Evolutionary conservation across 2,113 vertebrate species (phyloP).

Genomic region (Pogona vitticeps): DNA sequence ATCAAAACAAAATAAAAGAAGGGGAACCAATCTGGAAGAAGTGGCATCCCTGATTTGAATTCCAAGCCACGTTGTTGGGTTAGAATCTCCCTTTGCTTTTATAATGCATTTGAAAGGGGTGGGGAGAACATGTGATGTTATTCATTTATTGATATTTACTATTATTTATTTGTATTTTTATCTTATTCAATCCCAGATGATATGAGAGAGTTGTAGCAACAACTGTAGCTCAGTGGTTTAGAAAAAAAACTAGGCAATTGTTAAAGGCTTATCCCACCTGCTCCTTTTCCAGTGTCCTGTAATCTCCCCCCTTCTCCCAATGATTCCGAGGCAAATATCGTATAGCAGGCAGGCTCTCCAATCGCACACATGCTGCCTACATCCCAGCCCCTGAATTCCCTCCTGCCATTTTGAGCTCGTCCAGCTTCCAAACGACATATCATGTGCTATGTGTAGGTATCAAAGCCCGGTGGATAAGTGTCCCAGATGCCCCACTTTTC

Average conservation of each 20-base stretch:
- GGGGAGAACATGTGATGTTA: background rate
- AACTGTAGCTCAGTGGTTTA: background rate
- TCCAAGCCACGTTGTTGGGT: background rate
- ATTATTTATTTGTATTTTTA: background rate
- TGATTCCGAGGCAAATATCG: background rate
- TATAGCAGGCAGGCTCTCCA: background rate
- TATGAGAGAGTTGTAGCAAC: background rate
- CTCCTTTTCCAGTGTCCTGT: background rate
- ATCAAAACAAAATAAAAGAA: background rate
- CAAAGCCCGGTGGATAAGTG: too few species aligned
- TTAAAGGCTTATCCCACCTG: background rate
- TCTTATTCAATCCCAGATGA: background rate
- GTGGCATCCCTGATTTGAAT: background rate
- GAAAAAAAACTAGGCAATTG: background rate
- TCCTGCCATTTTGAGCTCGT: background rate
- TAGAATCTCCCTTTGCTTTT: background rate
- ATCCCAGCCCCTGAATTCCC: background rate
- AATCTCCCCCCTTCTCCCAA: background rate
- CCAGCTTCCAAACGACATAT: background rate
- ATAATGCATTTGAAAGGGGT: background rate
- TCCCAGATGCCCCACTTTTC: background rate
- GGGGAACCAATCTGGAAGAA: background rate
- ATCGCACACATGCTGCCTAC: background rate
- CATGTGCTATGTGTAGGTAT: background rate
- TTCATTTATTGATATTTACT: background rate